Conservation (phyloP, 1,140 invertebrate species). For the Plectrocnemia conspersa region DNA sequence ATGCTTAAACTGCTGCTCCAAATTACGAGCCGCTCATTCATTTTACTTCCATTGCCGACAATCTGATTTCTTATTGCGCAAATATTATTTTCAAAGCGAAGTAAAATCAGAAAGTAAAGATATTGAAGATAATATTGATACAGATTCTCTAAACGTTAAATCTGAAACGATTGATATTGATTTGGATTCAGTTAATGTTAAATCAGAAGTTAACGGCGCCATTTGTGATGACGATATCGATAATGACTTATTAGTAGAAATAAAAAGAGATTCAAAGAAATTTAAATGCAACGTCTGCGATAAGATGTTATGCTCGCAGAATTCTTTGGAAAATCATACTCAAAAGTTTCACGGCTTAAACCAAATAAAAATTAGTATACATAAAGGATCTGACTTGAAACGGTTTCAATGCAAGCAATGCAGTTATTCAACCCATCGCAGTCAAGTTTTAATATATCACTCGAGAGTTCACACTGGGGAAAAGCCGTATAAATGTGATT, state of each 20-base stretch:
- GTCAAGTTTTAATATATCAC: slow-evolving; percentile 48
- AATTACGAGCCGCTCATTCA: not conserved
- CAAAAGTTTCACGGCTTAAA: slow-evolving; percentile 36
- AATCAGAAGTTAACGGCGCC: not conserved
- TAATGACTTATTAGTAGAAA: not conserved
- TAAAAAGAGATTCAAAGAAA: not conserved
- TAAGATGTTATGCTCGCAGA: slow-evolving; percentile 21
- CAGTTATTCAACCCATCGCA: slow-evolving; percentile 45
- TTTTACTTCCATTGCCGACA: not conserved
- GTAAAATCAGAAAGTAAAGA: not conserved
- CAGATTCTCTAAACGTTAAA: not conserved
- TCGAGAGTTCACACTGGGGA: slow-evolving; percentile 53
- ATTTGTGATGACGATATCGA: not conserved
- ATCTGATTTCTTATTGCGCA: not conserved
- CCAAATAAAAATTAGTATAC: slow-evolving; percentile 41
- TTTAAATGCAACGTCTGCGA: slow-evolving; percentile 23
- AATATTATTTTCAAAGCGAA: not conserved
- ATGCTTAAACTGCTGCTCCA: not conserved
- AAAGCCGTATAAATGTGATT: slow-evolving; percentile 49
- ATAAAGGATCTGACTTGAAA: slow-evolving; percentile 43
- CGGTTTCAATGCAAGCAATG: slow-evolving; percentile 46
- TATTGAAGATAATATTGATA: not conserved
- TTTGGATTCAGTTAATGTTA: not conserved
- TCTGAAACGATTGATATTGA: not conserved
- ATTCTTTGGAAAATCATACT: slow-evolving; percentile 22